Base-by-base conservation (phyloP, 2,113 vertebrate genomes). In the Struthio camelus region DNA sequence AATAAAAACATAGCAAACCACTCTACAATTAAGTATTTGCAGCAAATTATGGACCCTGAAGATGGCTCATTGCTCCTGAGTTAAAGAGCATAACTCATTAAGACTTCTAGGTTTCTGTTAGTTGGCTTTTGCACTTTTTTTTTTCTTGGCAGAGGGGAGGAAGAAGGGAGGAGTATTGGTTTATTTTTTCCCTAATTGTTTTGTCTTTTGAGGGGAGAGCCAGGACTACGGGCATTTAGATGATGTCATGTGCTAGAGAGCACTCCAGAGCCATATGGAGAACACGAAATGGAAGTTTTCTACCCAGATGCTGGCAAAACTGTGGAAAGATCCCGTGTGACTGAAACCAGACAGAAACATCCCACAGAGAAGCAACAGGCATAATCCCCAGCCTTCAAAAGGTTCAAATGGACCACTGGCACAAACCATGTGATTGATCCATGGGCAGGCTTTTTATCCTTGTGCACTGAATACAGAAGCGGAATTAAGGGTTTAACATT, bases 201-300 rank as follows among this genome's bases (percentile, higher is more conserved):
- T 56, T 65, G 53, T 46, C 62, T 69, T 93, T 91, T 1, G 9
- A 83, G 40, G 36, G 36, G 8, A 80, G 9, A 96, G 71, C 36
- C 81, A 93, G 62, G 73, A 85, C 65, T 91, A 32, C 0, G 56
- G 96, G 75, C 71, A 94, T 85, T 78, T 71, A 67, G 94, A 89
- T 93, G 94, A 95, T 83, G 91, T 94, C 91, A 96, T 78, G 42
- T 94, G 67, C 84, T 59, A 90, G 85, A 62, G 75, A 87, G 79
- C n/a, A 51, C 48, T 72, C 27, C 48, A 72, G 36, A 72, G 58
- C 86, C 94, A 82, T 48, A 78, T 64, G 94, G 93, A 91, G 94
- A 89, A 85, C 85, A 44, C 27, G 87, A 80, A 89, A 62, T 78
- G 40, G 36, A 87, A 83, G 24, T 36, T 95, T 95, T 88, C 81